Conservation (phyloP, 1,140 invertebrate genomes). For the Myzus persicae region DNA sequence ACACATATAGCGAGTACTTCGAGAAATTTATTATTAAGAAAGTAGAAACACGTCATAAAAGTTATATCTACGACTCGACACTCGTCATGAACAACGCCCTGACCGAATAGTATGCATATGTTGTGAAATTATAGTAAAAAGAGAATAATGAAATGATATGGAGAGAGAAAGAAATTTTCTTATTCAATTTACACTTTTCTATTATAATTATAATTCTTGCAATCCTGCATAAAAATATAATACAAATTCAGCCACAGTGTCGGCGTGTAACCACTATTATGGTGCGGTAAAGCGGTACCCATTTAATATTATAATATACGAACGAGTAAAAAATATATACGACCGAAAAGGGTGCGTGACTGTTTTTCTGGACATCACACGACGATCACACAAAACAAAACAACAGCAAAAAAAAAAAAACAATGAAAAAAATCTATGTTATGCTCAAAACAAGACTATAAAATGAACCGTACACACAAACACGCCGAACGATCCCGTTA, state of each 20-base stretch:
- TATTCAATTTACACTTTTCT: background rate
- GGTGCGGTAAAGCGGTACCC: background rate
- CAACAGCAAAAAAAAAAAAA: background rate
- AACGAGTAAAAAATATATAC: background rate
- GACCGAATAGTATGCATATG: background rate
- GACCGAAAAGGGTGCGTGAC: background rate
- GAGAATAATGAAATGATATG: no score
- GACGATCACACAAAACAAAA: background rate
- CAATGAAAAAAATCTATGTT: background rate
- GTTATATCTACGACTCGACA: background rate
- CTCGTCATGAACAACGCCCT: background rate
- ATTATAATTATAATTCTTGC: background rate
- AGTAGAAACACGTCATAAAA: background rate
- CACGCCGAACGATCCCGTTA: constrained; percentile 22
- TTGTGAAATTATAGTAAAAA: no score
- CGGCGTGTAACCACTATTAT: background rate
- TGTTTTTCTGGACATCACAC: background rate
- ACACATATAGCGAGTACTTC: background rate
- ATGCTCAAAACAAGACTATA: background rate
- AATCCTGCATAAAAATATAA: background rate
- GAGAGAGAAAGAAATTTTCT: background rate
- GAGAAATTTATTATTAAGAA: background rate
- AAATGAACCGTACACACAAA: background rate
- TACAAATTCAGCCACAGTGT: background rate
- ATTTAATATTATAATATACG: background rate